Evolutionary conservation across 1,140 invertebrate species (phyloP), one percentile per base, ranked within the genome.

Genomic region (Aricia agestis): DNA sequence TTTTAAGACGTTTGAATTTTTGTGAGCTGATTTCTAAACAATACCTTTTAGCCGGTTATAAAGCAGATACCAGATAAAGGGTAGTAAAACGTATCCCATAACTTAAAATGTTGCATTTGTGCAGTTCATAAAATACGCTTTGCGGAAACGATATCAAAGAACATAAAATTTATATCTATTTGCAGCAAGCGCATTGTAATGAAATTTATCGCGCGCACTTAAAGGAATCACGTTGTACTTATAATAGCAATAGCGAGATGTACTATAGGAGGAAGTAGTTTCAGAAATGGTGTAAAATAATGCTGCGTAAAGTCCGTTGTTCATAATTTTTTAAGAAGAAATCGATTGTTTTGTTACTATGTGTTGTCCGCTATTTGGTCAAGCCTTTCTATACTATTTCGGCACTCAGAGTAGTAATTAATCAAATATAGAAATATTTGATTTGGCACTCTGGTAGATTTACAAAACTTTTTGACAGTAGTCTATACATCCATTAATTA

Each of bases 91-190:
- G 52, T 59, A 59, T 32, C 32, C 58, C n/a, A 10, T 18, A 25
- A 66, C 19, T 71, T 57, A 66, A 71, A 70, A 45, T 75, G 68
- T 69, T 69, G 71, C 74, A 75, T 72, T 70, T 75, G 67, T 66
- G 19, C 68, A 75, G 71, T 69, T 68, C 74, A 72, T 75, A 75
- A 75, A 72, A 72, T 75, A 72, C 73, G 61, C 71, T 65, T 75
- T 70, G 74, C 72, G 61, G 59, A 71, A 75, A 68, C 71, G 74
- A 68, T 75, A 75, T 75, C 71, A 68, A 36, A 25, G 67, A 68
- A 72, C 71, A 69, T 68, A 71, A 75, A 72, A 75, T 75, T 72
- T 75, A 71, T 71, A 66, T 67, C 71, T 71, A 68, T 71, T 67
- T 68, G 69, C 70, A 72, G 66, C 69, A 59, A 68, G 69, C 70